Evolutionary conservation across 53 echinoderm and acorn worm genomes (phyloP), one percentile per base, ranked within the genome.

Genomic region (Temnopleurus reevesii): DNA sequence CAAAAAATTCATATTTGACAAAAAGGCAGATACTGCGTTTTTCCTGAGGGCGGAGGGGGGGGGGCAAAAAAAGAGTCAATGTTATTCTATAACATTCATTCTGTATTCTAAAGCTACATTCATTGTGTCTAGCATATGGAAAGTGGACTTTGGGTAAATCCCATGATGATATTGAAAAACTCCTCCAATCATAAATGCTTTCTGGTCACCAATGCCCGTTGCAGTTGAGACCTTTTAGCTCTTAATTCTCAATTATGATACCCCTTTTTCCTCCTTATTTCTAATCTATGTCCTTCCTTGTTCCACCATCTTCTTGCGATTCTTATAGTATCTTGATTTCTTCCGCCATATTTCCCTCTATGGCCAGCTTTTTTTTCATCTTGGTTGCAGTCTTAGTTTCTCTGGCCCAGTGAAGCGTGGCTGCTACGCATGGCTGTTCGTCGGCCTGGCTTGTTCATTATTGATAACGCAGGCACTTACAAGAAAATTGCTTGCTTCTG

Each of bases 401-500:
- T 83, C 54, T 38, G 36, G 55, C 55, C 86, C 86, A 61, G 12
- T 46, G 59, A 53, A 59, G 86, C 86, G 46, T 60, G 86, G 24
- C 61, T 7, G 86, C 46, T 26, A 85, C 17, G 61, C 86, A 36
- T 60, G 86, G 61, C 86, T 60, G 86, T 85, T 59, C 30, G 3
- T 41, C 61, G 41, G 86, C 59, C 61, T 85, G 86, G 86, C 61
- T 85, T 60, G 86, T 60, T 59, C 86, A 85, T 85, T 85, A 85
- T 85, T 85, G 86, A 85, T 85, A 85, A 59, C 61, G 59, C 59
- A 38, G 86, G 86, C 86, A 85, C 86, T 85, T 60, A 60, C 86
- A 85, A 85, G 86, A 59, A 59, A 53, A 85, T 85, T 60, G 86
- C 86, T 60, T 60, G 86, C 86, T 85, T 85, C 86, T 85, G 59